Evolutionary conservation across 2,888 invertebrate genomes (phyloP).

Genomic region (Yponomeuta evonymella): DNA sequence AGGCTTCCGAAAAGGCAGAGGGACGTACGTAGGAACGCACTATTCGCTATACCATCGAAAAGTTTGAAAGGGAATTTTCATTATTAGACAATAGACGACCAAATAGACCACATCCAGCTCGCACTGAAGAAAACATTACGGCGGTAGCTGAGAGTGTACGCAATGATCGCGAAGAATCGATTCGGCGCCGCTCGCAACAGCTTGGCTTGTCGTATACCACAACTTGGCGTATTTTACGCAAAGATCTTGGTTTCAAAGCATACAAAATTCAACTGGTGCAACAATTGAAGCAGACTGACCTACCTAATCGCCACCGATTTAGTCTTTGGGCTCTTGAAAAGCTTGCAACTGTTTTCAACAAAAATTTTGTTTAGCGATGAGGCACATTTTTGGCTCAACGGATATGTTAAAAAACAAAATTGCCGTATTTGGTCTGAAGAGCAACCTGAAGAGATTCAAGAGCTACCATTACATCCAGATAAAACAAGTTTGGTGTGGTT

Average conservation of each 20-base stretch:
- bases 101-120: neutral
- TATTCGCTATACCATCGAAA: no score
- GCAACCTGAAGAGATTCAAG: constrained; percentile 20
- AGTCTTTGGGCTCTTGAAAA: no score
- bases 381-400: constrained; percentile 9
- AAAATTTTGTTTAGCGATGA: constrained; percentile 12
- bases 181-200: constrained; percentile 2
- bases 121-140: constrained; percentile 7
- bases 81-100: constrained; percentile 2
- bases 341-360: no score
- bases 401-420: constrained; percentile 15
- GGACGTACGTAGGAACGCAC: no score
- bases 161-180: constrained; percentile 7
- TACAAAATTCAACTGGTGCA: no score
- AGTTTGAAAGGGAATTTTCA: no score
- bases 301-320: no score
- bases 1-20: no score
- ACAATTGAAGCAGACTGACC: no score
- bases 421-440: constrained; percentile 17
- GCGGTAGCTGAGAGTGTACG: neutral
- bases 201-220: neutral
- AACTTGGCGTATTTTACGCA: neutral
- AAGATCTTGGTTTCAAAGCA: neutral
- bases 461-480: constrained; percentile 9
- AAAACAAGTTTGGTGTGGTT: neutral